These are phyloP conservation scores for Dasysyrphus tricinctus DNA, from an alignment of 2,888 invertebrate species.

Conservation along the genomic window DNA sequence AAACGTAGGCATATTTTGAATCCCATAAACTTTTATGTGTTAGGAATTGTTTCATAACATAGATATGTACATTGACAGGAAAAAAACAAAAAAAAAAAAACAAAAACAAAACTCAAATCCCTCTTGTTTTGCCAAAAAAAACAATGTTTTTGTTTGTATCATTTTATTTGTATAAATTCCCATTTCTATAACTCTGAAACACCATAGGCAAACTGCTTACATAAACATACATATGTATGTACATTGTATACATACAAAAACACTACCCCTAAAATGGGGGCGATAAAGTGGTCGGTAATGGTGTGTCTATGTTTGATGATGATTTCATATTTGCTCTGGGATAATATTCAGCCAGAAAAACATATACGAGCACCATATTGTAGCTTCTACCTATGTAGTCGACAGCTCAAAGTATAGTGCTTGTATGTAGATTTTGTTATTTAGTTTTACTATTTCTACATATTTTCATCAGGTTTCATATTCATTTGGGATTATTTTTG, in stretches of 20 bases:
- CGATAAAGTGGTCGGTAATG: slow-evolving; percentile 9
- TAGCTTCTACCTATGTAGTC: neutral
- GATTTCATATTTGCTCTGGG: slow-evolving; percentile 22
- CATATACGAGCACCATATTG: neutral
- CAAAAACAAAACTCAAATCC: neutral
- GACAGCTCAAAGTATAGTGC: neutral
- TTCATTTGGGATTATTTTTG: slow-evolving; percentile 9
- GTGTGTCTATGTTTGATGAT: slow-evolving; percentile 17
- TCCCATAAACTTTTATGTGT: slow-evolving; percentile 14
- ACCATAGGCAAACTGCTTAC: neutral
- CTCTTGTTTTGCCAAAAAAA: neutral
- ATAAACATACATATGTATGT: no score
- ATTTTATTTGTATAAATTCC: slow-evolving; percentile 24
- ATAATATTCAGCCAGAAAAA: slow-evolving; percentile 17
- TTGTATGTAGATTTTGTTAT: neutral
- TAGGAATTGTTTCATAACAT: neutral
- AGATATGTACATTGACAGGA: neutral
- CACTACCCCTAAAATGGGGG: neutral
- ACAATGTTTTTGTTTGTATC: neutral
- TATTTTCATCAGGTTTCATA: neutral
- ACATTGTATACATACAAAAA: neutral
- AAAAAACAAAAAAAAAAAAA: neutral
- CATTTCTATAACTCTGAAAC: neutral
- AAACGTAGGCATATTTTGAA: neutral
- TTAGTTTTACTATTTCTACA: neutral